These are phyloP conservation scores for Euplexia lucipara DNA, from an alignment of 2,888 invertebrate species.

Conservation along the genomic window DNA sequence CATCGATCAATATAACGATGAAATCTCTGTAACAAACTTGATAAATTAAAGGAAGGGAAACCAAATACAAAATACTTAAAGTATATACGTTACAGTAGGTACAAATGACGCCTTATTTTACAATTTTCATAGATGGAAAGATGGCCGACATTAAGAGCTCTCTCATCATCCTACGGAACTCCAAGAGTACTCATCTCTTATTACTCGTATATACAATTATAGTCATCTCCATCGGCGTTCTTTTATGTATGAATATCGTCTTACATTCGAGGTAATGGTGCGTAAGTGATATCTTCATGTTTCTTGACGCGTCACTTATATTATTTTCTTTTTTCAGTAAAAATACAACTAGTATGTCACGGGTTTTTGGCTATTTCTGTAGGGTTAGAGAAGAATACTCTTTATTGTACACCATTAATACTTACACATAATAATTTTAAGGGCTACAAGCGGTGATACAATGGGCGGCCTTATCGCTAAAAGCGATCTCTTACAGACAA, in stretches of 20 bases:
- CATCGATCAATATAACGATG: no score
- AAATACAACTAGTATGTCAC: conserved; percentile 36
- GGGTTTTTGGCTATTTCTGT: conserved; percentile 11
- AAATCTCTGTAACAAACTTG: no score
- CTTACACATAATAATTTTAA: no score
- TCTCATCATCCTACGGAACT: conserved; percentile 11
- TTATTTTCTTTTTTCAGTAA: conserved; percentile 48
- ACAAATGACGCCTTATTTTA: no score
- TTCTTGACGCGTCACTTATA: conserved; percentile 54
- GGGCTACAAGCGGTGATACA: no score
- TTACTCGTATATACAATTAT: conserved; percentile 65
- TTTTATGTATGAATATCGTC: conserved; percentile 69
- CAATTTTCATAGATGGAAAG: conserved; percentile 17
- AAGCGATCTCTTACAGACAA: no score
- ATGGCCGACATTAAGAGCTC: conserved; percentile 24
- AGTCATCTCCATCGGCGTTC: conserved; percentile 58
- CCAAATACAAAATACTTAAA: no score
- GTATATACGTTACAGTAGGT: no score
- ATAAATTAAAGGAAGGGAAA: no score
- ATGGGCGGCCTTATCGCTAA: no score
- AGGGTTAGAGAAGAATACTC: no score
- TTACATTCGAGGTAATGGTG: conserved; percentile 73
- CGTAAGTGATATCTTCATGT: conserved; percentile 70
- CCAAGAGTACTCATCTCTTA: conserved; percentile 48
- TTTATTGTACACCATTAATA: no score